These are phyloP conservation scores for Helarctos malayanus DNA, from an alignment of 2,797 vertebrate species.

Conservation along the genomic window DNA sequence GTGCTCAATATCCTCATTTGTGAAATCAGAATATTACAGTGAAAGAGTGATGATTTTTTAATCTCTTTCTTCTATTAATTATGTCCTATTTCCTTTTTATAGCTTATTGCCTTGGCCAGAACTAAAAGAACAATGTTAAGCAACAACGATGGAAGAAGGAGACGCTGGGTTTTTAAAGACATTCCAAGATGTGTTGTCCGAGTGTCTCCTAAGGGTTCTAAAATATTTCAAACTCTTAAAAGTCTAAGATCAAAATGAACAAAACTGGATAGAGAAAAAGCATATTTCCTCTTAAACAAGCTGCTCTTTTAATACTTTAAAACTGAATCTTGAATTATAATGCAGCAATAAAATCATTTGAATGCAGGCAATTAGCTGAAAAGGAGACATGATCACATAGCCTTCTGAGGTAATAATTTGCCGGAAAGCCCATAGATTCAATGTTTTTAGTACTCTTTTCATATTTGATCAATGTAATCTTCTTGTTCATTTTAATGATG, in stretches of 20 bases:
- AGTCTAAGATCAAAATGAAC: conserved; percentile 19
- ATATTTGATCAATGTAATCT: conserved; percentile 63
- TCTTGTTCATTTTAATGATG: conserved; percentile 69
- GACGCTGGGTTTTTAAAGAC: background rate
- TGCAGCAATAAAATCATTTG: conserved; percentile 57
- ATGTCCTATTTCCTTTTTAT: background rate
- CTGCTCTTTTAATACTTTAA: conserved; percentile 18
- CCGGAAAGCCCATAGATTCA: background rate
- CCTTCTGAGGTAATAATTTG: conserved; percentile 51
- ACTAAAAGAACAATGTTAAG: background rate
- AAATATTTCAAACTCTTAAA: conserved; percentile 16
- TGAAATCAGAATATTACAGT: background rate
- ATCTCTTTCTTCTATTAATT: background rate
- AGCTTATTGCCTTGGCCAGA: background rate
- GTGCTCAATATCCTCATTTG: background rate
- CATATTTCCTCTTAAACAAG: conserved; percentile 6
- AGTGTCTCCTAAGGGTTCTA: background rate
- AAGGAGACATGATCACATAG: conserved; percentile 26
- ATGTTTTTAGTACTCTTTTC: conserved; percentile 56
- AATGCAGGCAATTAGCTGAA: conserved; percentile 46
- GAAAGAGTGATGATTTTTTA: background rate
- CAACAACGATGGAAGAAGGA: background rate
- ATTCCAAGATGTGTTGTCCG: background rate
- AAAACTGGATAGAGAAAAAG: background rate
- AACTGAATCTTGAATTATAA: conserved; percentile 22